Base-by-base conservation (phyloP, 2,888 invertebrate species). In the Caenorhabditis sulstoni region DNA sequence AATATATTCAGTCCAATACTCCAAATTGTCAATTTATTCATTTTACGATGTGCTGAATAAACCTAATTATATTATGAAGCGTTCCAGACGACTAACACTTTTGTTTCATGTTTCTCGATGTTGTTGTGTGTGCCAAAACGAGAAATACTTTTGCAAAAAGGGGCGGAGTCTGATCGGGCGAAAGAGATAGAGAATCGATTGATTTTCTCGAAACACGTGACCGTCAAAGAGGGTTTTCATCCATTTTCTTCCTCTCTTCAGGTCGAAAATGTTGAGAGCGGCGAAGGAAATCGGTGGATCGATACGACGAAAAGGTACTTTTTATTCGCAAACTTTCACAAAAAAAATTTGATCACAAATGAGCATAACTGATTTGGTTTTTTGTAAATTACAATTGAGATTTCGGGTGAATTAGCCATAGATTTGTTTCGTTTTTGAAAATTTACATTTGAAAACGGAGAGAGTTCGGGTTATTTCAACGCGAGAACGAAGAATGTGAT, bases 401-500 rank as follows among this genome's bases (percentile, higher is more conserved):
- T 61, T 74, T 45, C 37, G 29, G 52, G 74, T 64, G 53, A 50
- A 57, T 29, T 62, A 18, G 64, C 39, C 44, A 39, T 8, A 39
- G 29, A 41, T 41, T 53, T 23, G 18, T 20, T n/a, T 29, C n/a
- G 4, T 53, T 53, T 53, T 14, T 11, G 7, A 39, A 65, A 41
- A 57, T 57, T 18, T 41, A 39, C 52, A 57, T 29, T 50, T 14
- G 8, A 18, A 29, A 29, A 22, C 20, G 12, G 23, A 47, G 7
- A 23, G 5, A 12, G 3, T 45, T 14, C 8, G 4, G 20, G 22
- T 64, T 66, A 76, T 61, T 64, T 70, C 39, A 82, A 74, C 1
- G 75, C 80, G 45, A 82, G 47, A 1, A 80, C 67, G 58, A 80
- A 75, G 23, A 82, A 50, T 5, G 75, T 73, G 23, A 80, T 75